Base-by-base conservation (phyloP, 2,797 vertebrate species). In the Cheirogaleus major region DNA sequence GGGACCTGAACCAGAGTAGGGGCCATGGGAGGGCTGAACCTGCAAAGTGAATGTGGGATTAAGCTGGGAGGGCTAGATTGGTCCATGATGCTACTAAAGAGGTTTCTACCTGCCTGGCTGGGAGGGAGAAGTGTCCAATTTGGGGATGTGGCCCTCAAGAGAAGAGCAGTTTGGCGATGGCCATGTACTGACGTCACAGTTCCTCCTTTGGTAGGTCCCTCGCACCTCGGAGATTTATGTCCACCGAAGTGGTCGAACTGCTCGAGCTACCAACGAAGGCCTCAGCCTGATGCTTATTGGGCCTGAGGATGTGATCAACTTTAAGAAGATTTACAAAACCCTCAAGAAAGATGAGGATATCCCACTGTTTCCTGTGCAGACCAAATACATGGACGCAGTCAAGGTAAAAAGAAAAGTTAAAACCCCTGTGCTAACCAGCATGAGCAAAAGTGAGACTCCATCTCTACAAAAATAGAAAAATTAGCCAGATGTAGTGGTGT, bases 211-310 rank as follows among this genome's bases (percentile, higher is more conserved):
- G 25, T 96, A 99, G 99, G 99, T 99, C 69, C 99, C 99, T 25
- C 99, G 99, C 59, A 99, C 99, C 0, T 99, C 99, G 0, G 99
- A 99, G 98, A 99, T 99, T 0, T 99, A 99, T 0, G 99, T 99
- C 65, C 99, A 99, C 98, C 99, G 99, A 22, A 99, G 99, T 0
- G 99, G 99, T 82, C 98, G 99, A 57, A 99, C 99, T 4, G 99
- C 99, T 11, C 99, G 99, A 95, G 99, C 99, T 41, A 97, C 99
- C 73, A 99, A 96, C 12, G 99, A 99, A 88, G 99, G 99, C 91
- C 99, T 99, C 50, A 99, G 99, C 97, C 97, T 99, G 73, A 98
- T 99, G 97, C 98, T 99, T 15, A 98, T 99, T 0, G 99, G 99
- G 9, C 99, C 99, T 2, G 99, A 99, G 3, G 99, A 99, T 96